A percentile compares a stretch with the other conserved stretches of the same genome.
Conservation (phyloP, 2,797 vertebrate genomes). For the Oreochromis mossambicus region DNA sequence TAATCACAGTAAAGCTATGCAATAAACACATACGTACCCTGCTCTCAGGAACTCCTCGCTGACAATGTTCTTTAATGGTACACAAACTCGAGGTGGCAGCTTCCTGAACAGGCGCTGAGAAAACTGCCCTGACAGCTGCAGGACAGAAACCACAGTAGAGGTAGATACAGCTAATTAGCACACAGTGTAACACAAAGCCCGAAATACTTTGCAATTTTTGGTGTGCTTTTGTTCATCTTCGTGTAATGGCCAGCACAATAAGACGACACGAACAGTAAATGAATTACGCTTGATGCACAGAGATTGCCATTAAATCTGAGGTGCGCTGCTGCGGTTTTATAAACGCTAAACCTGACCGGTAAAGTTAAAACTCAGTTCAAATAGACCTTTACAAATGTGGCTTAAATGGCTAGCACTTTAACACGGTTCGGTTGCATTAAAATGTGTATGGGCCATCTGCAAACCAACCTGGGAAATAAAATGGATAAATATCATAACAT, state of each 20-base stretch:
- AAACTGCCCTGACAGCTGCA: conserved; percentile 87
- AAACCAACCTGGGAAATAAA: neutral
- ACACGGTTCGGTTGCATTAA: neutral
- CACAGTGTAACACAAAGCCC: neutral
- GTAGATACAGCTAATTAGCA: neutral
- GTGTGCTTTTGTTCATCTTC: neutral
- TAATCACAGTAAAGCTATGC: neutral
- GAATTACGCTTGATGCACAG: accelerated
- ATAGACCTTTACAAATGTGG: neutral
- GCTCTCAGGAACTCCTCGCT: conserved; percentile 89
- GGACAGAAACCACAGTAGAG: neutral
- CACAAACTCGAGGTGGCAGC: conserved; percentile 88
- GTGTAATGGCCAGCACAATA: neutral
- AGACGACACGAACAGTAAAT: neutral
- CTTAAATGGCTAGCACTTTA: neutral
- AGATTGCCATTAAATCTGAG: neutral
- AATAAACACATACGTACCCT: conserved; percentile 68
- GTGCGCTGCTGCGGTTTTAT: neutral
- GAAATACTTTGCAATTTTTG: neutral
- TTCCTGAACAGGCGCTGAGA: conserved; percentile 90
- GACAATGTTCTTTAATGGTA: conserved; percentile 91
- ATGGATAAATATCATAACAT: neutral
- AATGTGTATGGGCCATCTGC: neutral
- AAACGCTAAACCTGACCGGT: neutral
- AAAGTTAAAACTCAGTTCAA: neutral